Base-by-base conservation (phyloP, 1,140 invertebrate genomes). In the Zelostemma sp. region DNA sequence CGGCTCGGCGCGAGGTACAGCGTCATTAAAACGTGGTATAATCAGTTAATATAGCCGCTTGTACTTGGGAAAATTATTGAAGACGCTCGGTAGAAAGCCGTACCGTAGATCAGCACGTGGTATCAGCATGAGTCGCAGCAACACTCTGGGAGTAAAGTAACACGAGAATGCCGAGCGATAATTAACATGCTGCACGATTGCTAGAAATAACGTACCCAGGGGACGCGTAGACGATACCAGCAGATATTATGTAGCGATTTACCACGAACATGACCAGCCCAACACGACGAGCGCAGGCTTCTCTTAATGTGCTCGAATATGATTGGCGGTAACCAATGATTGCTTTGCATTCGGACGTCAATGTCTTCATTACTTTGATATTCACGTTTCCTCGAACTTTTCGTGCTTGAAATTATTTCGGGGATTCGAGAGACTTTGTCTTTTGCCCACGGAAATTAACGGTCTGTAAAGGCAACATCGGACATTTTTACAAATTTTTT, bases 31-130 rank as follows among this genome's bases (percentile, higher is more conserved):
- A 53, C 51, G 60, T 54, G 38, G 45, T 65, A 57, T 67, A 72
- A 72, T 72, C 64, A 68, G 69, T 72, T 72, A 72, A 68, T 72
- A 72, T 49, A 61, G 54, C 65, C 69, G 60, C 64, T 64, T 65
- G 69, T 65, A 51, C 46, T 51, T 55, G 46, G 62, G 41, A 64
- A 68, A 72, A 54, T 73, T 71, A 73, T 69, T 71, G 65, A 45
- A 50, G 70, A 76, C 67, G 70, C 57, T 53, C 5, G 48, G 25
- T 54, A 53, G 11, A 31, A 19, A 16, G 45, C 40, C 56, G 51
- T 57, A 57, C 46, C 64, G 64, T 67, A 67, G 50, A 67, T 71
- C 62, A 71, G 63, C 58, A 28, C 43, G 54, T 48, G 58, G 63
- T 67, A 72, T 72, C 69, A 45, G 51, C 53, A 41, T 16, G 59